Percentiles rank a stretch among this genome's conserved stretches.
Evolutionary conservation across 2,797 vertebrate genomes (phyloP).

Genomic region (Phataginus tricuspis): DNA sequence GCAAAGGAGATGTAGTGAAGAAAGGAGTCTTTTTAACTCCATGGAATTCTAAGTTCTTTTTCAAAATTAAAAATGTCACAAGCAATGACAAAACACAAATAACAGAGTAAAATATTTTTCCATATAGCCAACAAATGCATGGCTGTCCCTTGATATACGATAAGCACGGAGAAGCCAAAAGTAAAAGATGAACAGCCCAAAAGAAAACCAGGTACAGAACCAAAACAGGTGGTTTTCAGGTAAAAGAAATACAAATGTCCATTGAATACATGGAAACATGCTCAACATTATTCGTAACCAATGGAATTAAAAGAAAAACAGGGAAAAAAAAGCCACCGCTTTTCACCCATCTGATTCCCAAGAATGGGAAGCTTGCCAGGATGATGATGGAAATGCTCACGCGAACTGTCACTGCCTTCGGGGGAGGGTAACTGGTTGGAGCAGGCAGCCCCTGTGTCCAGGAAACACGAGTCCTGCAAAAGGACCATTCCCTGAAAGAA

Average conservation of each 20-base stretch:
- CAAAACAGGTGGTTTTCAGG: not conserved
- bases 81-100: not conserved
- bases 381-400: accelerated
- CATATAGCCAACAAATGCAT: not conserved
- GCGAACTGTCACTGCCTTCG: accelerated
- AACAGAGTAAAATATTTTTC: too few relatives aligned
- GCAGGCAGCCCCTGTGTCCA: accelerated
- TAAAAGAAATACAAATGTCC: not conserved
- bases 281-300: too few relatives aligned
- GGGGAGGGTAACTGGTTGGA: accelerated
- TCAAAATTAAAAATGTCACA: not conserved
- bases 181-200: too few relatives aligned
- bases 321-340: accelerated
- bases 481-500: not conserved
- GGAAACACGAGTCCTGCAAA: too few relatives aligned
- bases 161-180: too few relatives aligned
- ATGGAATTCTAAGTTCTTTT: not conserved
- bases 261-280: not conserved
- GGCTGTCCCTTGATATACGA: not conserved
- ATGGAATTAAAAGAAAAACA: not conserved
- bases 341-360: accelerated
- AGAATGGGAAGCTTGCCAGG: too few relatives aligned
- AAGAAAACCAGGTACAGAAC: not conserved
- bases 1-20: accelerated
- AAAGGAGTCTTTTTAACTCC: not conserved